Evolutionary conservation across 2,888 invertebrate species (phyloP).

Genomic region (Chironomus riparius): DNA sequence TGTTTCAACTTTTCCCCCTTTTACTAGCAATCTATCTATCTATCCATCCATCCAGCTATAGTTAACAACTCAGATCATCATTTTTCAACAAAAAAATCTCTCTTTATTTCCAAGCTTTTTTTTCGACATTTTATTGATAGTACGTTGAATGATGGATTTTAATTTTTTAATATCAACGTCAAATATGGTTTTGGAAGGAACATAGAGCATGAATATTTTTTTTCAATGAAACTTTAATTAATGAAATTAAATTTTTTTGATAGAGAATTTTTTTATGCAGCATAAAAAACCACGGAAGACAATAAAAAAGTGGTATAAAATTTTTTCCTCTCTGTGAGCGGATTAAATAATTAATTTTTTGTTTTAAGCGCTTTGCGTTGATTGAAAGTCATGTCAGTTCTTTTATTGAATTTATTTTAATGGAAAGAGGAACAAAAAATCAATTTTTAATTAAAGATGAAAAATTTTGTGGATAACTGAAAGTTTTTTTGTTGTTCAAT

Average conservation of each 20-base stretch:
- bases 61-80: constrained; percentile 18
- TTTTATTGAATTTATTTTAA: neutral
- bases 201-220: neutral
- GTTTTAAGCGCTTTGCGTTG: neutral
- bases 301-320: neutral
- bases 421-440: neutral
- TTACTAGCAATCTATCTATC: neutral
- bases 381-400: neutral
- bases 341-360: constrained; percentile 23
- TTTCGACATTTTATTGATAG: constrained; percentile 1
- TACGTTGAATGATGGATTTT: neutral
- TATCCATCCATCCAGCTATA: neutral
- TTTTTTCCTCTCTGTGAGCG: neutral
- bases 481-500: too few species aligned
- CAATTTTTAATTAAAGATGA: neutral
- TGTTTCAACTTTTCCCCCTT: neutral
- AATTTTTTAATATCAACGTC: constrained; percentile 26
- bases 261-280: neutral
- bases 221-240: constrained; percentile 21
- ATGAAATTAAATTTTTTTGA: constrained; percentile 11
- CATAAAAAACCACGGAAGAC: neutral
- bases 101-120: neutral
- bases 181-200: constrained; percentile 1
- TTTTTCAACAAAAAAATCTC: neutral
- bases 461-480: too few species aligned